These are phyloP conservation scores for Lycophotia porphyrea DNA, from an alignment of 2,888 invertebrate genomes.

Conservation along the genomic window DNA sequence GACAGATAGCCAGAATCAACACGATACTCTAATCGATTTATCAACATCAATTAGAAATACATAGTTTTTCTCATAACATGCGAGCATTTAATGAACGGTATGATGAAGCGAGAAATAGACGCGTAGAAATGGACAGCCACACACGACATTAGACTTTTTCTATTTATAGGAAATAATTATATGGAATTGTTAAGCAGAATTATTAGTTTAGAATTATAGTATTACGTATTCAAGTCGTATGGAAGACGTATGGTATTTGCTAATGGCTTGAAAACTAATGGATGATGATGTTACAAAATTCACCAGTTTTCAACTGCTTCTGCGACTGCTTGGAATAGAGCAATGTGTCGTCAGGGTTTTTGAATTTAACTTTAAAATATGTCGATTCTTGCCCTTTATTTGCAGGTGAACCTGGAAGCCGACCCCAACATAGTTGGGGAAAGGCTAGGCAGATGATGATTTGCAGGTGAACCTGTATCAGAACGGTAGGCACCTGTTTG, in stretches of 20 bases:
- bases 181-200: conserved; percentile 7
- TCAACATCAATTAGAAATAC: conserved; percentile 60
- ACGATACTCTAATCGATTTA: conserved; percentile 62
- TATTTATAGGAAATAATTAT: conserved; percentile 7
- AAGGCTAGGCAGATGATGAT: too few relatives aligned
- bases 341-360: not conserved
- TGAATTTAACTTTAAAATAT: not conserved
- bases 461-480: conserved; percentile 32
- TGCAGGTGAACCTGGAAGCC: conserved; percentile 42
- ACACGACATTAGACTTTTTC: too few relatives aligned
- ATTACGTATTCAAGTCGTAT: not conserved
- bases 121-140: not conserved
- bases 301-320: too few relatives aligned
- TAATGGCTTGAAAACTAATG: not conserved
- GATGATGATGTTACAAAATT: not conserved
- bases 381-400: not conserved
- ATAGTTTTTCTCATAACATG: conserved; percentile 49
- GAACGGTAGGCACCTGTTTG: conserved; percentile 19
- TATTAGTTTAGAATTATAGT: too few relatives aligned
- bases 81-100: conserved; percentile 22
- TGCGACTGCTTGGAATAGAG: not conserved
- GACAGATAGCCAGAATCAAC: conserved; percentile 77
- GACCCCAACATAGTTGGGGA: too few relatives aligned
- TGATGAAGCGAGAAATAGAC: not conserved
- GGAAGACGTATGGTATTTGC: not conserved